These are phyloP conservation scores for Caenorhabditis inopinata DNA, from an alignment of 1,140 invertebrate species.

Conservation along the genomic window DNA sequence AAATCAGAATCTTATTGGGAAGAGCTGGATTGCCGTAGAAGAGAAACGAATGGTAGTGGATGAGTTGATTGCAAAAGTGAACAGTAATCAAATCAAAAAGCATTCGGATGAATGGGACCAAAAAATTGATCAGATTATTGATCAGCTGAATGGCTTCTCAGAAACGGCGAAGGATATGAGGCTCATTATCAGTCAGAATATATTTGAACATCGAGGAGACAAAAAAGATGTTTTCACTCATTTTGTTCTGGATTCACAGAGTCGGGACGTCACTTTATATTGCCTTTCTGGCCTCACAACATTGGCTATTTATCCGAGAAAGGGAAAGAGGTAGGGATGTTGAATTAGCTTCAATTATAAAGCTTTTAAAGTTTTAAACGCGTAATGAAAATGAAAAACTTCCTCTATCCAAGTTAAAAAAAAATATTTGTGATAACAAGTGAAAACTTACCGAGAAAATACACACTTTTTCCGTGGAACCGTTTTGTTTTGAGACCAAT, in stretches of 20 bases:
- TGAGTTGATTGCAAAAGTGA: conserved; percentile 24
- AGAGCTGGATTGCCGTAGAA: conserved; percentile 18
- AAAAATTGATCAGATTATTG: conserved; percentile 33
- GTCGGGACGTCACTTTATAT: conserved; percentile 37
- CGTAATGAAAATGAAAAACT: too few species aligned
- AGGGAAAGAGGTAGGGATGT: neutral
- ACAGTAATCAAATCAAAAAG: neutral
- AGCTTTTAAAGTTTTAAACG: too few species aligned
- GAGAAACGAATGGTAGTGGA: conserved; percentile 30
- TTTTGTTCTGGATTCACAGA: conserved; percentile 32
- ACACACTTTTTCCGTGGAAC: too few species aligned
- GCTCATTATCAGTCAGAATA: conserved; percentile 30
- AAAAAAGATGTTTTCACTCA: conserved; percentile 43
- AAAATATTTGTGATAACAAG: too few species aligned
- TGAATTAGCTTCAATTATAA: too few species aligned
- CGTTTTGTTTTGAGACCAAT: too few species aligned
- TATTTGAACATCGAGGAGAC: conserved; percentile 40
- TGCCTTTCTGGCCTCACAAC: conserved; percentile 42
- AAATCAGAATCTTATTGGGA: conserved; percentile 25
- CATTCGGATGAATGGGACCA: conserved; percentile 16
- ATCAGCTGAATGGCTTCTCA: conserved; percentile 8
- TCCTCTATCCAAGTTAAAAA: too few species aligned
- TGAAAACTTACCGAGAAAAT: too few species aligned
- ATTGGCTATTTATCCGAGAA: conserved; percentile 37
- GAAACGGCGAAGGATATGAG: conserved; percentile 37